These are phyloP conservation scores for Phenacoccus solenopsis DNA, from an alignment of 1,140 invertebrate genomes.

Conservation along the genomic window DNA sequence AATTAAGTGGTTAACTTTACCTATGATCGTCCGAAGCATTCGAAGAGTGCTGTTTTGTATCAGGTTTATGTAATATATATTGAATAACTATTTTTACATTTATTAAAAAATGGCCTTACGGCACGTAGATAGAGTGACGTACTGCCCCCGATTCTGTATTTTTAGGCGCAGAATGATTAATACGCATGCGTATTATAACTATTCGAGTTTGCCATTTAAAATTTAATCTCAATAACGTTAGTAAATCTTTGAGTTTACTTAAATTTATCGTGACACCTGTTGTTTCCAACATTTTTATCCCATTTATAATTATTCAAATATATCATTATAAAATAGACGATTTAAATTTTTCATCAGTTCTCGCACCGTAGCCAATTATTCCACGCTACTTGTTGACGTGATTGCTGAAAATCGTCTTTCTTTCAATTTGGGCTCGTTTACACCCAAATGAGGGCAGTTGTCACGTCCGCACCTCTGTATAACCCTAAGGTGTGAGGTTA, in stretches of 20 bases:
- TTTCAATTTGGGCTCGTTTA: background rate
- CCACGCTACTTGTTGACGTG: background rate
- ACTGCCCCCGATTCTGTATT: conserved; percentile 11
- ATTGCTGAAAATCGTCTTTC: background rate
- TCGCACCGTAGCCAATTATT: too few species aligned
- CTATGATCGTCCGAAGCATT: background rate
- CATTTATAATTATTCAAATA: too few species aligned
- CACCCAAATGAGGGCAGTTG: background rate
- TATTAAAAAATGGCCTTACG: conserved; percentile 11
- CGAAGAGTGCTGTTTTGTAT: background rate
- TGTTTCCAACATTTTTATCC: background rate
- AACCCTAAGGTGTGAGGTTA: too few species aligned
- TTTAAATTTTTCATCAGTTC: background rate
- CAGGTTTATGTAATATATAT: conserved; percentile 10
- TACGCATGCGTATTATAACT: conserved; percentile 9
- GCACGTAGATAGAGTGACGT: conserved; percentile 15
- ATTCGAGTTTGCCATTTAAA: conserved; percentile 14
- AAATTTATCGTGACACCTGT: conserved; percentile 4
- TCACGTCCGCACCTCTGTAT: background rate
- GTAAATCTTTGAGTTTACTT: conserved; percentile 14
- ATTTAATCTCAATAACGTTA: conserved; percentile 9
- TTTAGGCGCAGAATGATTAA: conserved; percentile 5
- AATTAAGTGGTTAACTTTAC: conserved; percentile 7
- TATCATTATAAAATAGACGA: background rate
- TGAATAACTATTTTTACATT: conserved; percentile 9